phyloP scores from a whole-genome alignment of 2,888 invertebrate genomes.

The Macrosiphum euphorbiae region DNA sequence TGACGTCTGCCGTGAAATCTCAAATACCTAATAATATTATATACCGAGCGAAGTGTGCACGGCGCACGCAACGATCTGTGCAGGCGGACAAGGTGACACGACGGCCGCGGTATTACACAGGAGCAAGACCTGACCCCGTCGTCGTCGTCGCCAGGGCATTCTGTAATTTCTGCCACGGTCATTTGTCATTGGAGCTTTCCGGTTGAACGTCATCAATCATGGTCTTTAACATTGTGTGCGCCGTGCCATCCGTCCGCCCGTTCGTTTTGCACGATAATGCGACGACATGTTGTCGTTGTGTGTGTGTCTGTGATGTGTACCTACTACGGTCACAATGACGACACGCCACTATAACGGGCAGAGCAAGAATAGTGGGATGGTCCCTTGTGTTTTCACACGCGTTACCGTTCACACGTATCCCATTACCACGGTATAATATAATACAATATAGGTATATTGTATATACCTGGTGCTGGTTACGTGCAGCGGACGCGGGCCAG shows the following conservation, averaged over 20 bases:
- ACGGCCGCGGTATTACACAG: neutral
- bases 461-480: neutral
- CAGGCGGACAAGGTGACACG: neutral
- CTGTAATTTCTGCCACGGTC: slow-evolving; percentile 41
- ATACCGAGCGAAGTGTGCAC: neutral
- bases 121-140: neutral
- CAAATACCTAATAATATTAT: neutral
- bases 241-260: neutral
- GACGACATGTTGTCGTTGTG: slow-evolving; percentile 31
- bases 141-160: neutral
- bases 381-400: slow-evolving; percentile 16
- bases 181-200: slow-evolving; percentile 54
- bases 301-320: neutral
- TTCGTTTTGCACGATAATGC: neutral
- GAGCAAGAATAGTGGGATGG: neutral
- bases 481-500: neutral
- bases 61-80: neutral
- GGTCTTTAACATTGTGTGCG: slow-evolving; percentile 54
- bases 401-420: slow-evolving; percentile 5
- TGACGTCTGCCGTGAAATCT: neutral
- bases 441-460: neutral
- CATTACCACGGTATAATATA: neutral
- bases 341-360: neutral
- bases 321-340: slow-evolving; percentile 7
- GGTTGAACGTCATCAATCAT: slow-evolving; percentile 61